Percentiles rank a stretch among this genome's conserved stretches.
These are phyloP conservation scores for Eupithecia vulgata DNA, from an alignment of 2,888 invertebrate species.

Conservation along the genomic window DNA sequence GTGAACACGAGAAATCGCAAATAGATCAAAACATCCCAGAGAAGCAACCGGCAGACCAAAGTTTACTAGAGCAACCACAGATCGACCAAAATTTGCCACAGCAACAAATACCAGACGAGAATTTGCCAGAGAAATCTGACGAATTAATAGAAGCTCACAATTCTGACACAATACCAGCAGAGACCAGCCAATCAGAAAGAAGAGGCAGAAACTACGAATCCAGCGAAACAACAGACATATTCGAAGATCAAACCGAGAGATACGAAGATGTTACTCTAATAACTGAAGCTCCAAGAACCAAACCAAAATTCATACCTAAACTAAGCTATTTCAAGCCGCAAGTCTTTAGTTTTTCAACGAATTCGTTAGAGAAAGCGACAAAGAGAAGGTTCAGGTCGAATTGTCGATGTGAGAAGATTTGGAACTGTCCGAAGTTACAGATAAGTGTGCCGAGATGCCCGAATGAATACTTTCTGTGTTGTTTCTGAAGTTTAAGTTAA, in stretches of 20 bases:
- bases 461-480: slow-evolving; percentile 77
- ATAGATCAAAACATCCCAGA: background rate
- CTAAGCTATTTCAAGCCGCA: slow-evolving; percentile 63
- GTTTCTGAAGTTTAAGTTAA: slow-evolving; percentile 51
- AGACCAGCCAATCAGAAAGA: slow-evolving; percentile 36
- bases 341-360: slow-evolving; percentile 52
- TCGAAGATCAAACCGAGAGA: slow-evolving; percentile 49
- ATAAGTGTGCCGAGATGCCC: slow-evolving; percentile 78
- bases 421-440: slow-evolving; percentile 79
- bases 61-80: background rate
- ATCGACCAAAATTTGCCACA: background rate
- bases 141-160: slow-evolving; percentile 34
- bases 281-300: slow-evolving; percentile 47
- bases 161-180: slow-evolving; percentile 36
- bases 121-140: slow-evolving; percentile 19
- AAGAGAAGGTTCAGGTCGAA: slow-evolving; percentile 67
- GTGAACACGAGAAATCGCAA: background rate
- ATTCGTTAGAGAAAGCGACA: slow-evolving; percentile 59
- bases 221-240: slow-evolving; percentile 47
- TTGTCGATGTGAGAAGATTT: slow-evolving; percentile 78
- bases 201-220: slow-evolving; percentile 40
- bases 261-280: slow-evolving; percentile 46
- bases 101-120: background rate
- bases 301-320: slow-evolving; percentile 59
- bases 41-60: background rate